Conservation (phyloP, 2,888 invertebrate species). For the Tenthredo livida region DNA sequence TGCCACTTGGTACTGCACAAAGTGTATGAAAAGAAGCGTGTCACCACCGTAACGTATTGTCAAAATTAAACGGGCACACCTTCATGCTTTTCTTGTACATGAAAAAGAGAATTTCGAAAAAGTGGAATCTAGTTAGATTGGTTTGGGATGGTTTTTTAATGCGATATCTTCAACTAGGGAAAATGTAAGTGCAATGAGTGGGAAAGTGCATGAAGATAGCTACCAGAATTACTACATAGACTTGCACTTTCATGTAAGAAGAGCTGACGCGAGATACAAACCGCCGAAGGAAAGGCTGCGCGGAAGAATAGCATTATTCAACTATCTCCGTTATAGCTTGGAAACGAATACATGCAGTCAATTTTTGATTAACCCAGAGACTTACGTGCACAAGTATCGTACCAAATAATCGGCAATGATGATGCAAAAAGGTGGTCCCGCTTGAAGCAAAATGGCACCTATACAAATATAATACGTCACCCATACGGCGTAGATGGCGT, state of each 20-base stretch:
- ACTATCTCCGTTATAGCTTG: neutral
- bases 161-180: neutral
- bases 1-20: neutral
- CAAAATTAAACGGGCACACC: neutral
- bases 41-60: neutral
- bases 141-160: neutral
- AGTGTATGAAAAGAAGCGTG: neutral
- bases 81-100: neutral
- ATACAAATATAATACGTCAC: conserved; percentile 14
- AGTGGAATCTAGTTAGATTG: neutral
- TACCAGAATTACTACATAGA: neutral
- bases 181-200: neutral
- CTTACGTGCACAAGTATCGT: neutral
- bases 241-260: neutral
- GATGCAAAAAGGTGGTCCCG: neutral
- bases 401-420: neutral
- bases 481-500: neutral
- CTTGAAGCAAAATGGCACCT: neutral
- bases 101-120: neutral
- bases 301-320: neutral
- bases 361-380: neutral
- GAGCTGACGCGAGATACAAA: neutral
- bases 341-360: neutral
- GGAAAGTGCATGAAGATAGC: neutral
- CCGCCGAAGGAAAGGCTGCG: neutral